These are phyloP conservation scores for Nerophis ophidion DNA, from an alignment of 2,113 vertebrate species.

Conservation along the genomic window DNA sequence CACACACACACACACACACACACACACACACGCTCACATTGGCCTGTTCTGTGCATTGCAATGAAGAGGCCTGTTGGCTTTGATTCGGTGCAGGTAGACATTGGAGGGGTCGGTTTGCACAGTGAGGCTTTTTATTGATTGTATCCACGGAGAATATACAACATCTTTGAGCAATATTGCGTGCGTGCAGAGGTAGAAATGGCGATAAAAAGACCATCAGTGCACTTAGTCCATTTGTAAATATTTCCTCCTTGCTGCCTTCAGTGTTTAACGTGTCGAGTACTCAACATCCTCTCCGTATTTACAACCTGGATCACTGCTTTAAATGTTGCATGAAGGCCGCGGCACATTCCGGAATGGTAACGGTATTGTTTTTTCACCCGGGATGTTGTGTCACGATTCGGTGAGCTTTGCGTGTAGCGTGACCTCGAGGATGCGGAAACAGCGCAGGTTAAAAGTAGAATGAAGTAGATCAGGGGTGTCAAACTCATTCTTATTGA, in stretches of 20 bases:
- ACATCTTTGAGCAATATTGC: constrained; percentile 15
- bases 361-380: no score
- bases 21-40: constrained; percentile 15
- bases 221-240: constrained; percentile 6
- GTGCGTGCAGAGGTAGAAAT: constrained; percentile 14
- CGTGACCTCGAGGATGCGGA: no score
- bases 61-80: constrained; percentile 43
- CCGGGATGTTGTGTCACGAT: no score
- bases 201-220: constrained; percentile 15
- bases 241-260: constrained; percentile 13
- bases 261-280: not conserved
- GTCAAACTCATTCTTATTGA: no score
- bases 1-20: constrained; percentile 2
- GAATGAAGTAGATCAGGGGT: no score
- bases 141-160: constrained; percentile 21
- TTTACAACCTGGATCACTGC: not conserved
- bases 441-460: no score
- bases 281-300: not conserved
- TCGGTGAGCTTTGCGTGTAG: no score
- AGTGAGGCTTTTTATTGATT: constrained; percentile 28
- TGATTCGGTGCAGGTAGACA: constrained; percentile 41
- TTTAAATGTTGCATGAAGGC: not conserved
- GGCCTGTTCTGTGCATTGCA: constrained; percentile 30
- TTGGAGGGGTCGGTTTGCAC: constrained; percentile 40
- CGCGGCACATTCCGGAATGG: no score